Conservation (phyloP, 2,113 vertebrate genomes). For the Takifugu bimaculatus region DNA sequence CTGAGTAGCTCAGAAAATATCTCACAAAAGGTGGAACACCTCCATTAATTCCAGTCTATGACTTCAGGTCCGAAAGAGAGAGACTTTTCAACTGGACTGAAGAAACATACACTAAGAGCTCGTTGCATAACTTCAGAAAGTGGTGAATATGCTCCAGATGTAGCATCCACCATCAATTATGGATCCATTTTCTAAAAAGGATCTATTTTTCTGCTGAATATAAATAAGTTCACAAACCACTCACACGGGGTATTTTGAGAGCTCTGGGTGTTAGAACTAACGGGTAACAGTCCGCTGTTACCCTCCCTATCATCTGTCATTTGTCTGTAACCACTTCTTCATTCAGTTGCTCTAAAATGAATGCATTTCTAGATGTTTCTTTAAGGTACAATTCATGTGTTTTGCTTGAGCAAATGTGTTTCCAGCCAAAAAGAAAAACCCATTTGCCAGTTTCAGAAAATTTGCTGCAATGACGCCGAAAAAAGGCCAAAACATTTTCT, state of each 20-base stretch:
- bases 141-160: conserved; percentile 39
- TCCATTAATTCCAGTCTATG: conserved; percentile 42
- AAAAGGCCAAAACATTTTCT: too few relatives aligned
- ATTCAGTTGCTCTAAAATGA: too few relatives aligned
- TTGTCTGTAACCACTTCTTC: not conserved
- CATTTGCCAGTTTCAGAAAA: too few relatives aligned
- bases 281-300: too few relatives aligned
- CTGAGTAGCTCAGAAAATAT: conserved; percentile 9
- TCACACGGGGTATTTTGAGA: conserved; percentile 17
- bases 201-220: conserved; percentile 44
- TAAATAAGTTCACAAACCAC: conserved; percentile 20
- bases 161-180: conserved; percentile 54
- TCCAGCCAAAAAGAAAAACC: too few relatives aligned
- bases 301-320: not conserved
- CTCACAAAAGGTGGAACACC: conserved; percentile 29
- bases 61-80: conserved; percentile 40
- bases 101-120: conserved; percentile 50
- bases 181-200: conserved; percentile 36
- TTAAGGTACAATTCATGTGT: too few relatives aligned
- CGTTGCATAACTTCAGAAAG: conserved; percentile 41
- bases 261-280: not conserved
- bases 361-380: too few relatives aligned
- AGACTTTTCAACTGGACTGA: conserved; percentile 14
- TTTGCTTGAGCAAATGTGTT: too few relatives aligned
- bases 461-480: too few relatives aligned